Evolutionary conservation across 2,797 vertebrate species (phyloP).

Genomic region (Anguilla pacifica): DNA sequence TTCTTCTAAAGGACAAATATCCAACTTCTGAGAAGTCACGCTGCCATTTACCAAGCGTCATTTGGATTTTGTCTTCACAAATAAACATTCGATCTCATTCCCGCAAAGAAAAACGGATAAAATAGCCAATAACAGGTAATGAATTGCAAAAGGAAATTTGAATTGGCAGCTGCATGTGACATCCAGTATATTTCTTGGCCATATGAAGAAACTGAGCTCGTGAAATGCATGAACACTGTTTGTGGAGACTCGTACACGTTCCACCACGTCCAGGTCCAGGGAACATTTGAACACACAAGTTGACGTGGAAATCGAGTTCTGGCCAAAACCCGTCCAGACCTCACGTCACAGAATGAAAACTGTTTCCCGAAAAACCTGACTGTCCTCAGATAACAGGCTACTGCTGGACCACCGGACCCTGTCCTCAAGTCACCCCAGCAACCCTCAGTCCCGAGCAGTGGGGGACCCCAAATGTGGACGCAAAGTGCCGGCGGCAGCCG

Average conservation of each 20-base stretch:
- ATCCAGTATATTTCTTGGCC: neutral
- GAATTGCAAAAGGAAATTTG: neutral
- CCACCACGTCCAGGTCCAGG: neutral
- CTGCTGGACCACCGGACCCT: neutral
- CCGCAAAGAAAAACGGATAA: neutral
- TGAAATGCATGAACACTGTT: neutral
- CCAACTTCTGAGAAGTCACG: neutral
- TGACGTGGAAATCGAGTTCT: neutral
- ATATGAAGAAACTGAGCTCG: neutral
- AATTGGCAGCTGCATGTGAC: neutral
- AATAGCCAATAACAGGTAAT: neutral
- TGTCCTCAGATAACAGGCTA: neutral
- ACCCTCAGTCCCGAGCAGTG: neutral
- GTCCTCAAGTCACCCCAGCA: neutral
- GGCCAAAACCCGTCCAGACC: neutral
- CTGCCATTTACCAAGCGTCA: neutral
- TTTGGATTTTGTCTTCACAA: slow-evolving; percentile 1
- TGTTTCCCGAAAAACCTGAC: neutral
- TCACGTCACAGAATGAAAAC: neutral
- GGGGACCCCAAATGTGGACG: neutral
- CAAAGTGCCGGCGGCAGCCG: neutral
- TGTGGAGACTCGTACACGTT: neutral
- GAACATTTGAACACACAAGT: neutral
- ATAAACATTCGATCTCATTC: neutral
- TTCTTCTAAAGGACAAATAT: neutral